phyloP scores from a whole-genome alignment of 2,888 invertebrate genomes.

The Camponotus fellah region DNA sequence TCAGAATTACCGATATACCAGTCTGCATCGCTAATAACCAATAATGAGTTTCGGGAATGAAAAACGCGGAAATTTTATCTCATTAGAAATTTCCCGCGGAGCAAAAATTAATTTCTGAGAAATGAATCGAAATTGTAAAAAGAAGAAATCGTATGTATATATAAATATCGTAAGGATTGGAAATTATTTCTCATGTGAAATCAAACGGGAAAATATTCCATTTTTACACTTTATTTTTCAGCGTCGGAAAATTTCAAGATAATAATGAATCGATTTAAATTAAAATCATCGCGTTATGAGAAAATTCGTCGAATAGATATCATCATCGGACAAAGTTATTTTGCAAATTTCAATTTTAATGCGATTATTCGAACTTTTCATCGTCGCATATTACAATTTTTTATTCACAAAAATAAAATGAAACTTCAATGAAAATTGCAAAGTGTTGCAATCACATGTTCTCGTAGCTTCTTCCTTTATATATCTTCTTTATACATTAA shows the following conservation, averaged over 20 bases:
- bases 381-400: background rate
- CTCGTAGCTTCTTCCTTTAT: background rate
- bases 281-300: background rate
- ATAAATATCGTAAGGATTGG: background rate
- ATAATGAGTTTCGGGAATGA: background rate
- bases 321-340: background rate
- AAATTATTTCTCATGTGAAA: background rate
- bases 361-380: background rate
- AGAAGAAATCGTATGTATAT: background rate
- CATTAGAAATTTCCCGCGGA: background rate
- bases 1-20: background rate
- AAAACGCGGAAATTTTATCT: background rate
- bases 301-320: background rate
- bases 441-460: background rate
- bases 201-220: background rate
- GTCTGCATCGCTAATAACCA: background rate
- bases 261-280: background rate
- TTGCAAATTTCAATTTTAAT: background rate
- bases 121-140: background rate
- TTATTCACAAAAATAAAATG: background rate
- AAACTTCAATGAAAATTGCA: background rate
- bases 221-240: background rate
- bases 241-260: background rate
- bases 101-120: slow-evolving; percentile 7
- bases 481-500: no score